Base-by-base conservation (phyloP, 2,888 invertebrate species). In the Netelia virgata region DNA sequence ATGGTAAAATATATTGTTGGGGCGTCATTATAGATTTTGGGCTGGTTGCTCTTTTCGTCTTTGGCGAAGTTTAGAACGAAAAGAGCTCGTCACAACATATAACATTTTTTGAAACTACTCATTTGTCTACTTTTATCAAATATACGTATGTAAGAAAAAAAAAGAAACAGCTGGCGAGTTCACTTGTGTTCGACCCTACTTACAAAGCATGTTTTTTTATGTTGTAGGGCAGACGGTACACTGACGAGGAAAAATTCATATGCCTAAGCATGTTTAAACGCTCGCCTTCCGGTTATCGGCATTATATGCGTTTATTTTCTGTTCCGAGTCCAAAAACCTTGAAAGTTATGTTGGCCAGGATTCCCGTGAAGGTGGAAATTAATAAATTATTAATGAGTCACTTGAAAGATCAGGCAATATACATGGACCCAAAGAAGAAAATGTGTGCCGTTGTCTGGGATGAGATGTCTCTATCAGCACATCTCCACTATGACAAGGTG, bases 201-300 rank as follows among this genome's bases (percentile, higher is more conserved):
- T 28, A 28, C 28, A 28, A 28, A 28, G 28, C 28, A 28, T 28
- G 28, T 28, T 28, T 28, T 28, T 28, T 28, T 28, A 28, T 28
- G 28, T 28, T 28, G 28, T 28, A 28, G 5, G 75, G 64, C 23
- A 43, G 75, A 53, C 75, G 77, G 57, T 77, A 59, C 47, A 77
- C 77, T 18, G 36, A 18, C 16, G 77, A 77, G 55, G 69, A 77
- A 59, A 77, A 36, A 78, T n/a, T 78, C 50, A 70, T 69, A 70
- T 69, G 69, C 69, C 70, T 78, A n/a, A 70, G 70, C 23, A 78
- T 70, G 43, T 70, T 59, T 61, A 78, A 78, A 70, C 47, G 77
- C 57, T 77, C 68, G 53, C 59, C 69, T 69, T 43, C 68, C 14
- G 43, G 61, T 8, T 78, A 78, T 23, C 20, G 69, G 47, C 70